phyloP scores from a whole-genome alignment of 2,797 vertebrate species.

The Halcyon chelicuti region DNA sequence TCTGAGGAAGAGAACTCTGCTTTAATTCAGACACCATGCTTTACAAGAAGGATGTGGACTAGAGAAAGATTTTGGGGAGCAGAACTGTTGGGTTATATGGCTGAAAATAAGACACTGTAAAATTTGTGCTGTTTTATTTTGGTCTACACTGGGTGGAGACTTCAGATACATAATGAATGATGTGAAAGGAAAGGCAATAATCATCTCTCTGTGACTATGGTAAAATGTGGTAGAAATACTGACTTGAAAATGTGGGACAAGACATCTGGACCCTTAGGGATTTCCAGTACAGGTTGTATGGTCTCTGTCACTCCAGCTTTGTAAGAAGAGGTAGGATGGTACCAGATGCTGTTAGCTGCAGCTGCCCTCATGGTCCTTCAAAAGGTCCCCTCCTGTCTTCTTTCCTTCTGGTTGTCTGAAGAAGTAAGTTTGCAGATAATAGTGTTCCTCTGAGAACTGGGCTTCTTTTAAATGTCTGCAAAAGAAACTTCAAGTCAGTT shows the following conservation, averaged over 20 bases:
- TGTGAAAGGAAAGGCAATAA: background rate
- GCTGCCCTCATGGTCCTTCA: background rate
- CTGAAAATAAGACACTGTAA: background rate
- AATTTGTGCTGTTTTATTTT: rapidly evolving
- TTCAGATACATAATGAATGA: background rate
- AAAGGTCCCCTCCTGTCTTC: background rate
- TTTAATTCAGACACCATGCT: background rate
- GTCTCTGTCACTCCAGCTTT: background rate
- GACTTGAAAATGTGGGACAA: background rate
- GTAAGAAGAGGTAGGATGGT: background rate
- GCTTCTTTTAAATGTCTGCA: background rate
- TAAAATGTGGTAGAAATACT: background rate
- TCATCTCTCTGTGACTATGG: background rate
- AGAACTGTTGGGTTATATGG: background rate
- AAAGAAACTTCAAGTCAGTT: background rate
- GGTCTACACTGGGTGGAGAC: background rate
- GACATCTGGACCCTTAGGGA: background rate
- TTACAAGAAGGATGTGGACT: background rate
- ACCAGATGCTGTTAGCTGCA: background rate
- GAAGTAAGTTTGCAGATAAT: background rate
- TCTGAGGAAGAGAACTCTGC: background rate
- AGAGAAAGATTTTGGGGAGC: background rate
- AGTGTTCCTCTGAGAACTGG: background rate
- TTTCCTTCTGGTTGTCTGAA: background rate
- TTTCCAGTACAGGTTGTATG: background rate